Base-by-base conservation (phyloP, 2,888 invertebrate species). In the Perithous albicinctus region DNA sequence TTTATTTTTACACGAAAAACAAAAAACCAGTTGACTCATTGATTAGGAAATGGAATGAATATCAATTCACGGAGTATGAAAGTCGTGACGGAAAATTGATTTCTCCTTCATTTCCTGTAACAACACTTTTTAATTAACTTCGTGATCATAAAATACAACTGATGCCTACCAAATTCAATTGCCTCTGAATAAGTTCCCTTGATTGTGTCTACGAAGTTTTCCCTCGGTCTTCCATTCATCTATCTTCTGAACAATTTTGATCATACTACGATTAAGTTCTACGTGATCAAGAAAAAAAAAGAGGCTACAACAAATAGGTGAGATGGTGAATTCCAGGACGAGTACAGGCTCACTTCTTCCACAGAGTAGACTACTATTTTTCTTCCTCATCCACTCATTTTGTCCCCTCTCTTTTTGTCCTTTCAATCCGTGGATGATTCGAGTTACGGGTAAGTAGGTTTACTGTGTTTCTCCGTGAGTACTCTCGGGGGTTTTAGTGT, bases 401-500 rank as follows among this genome's bases (percentile, higher is more conserved):
- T n/a, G 10, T 41, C 12, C 51, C 26, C 7, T 10, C 41, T 43
- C 63, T 3, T 26, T 10, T 26, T 20, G 43, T 12, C 41, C 23
- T 15, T 23, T 20, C 26, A 38, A 26, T 56, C 23, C 63, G 12
- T 18, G 35, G 32, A 12, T 46, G 59, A 72, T 72, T 59, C 29
- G 59, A 29, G 32, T 59, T 18, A n/a, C 43, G 41, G 46, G 18
- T 46, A 46, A 15, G n/a, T 20, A 12, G 10, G 12, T 23, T 63
- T 18, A 6, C 26, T 70, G n/a, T 5, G 41, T 43, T 59, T 29
- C 59, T 5, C 38, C 43, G 48, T 43, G 66, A 20, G 41, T 43
- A 41, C 23, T 41, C 66, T 18, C 23, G 15, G n/a, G 43, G 26
- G n/a, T 61, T 66, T 75, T 46, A 5, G 29, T 18, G 29, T 43